A percentile compares a stretch with the other conserved stretches of the same genome.
These are phyloP conservation scores for Crocallis elinguaria DNA, from an alignment of 2,888 invertebrate species.

Conservation along the genomic window DNA sequence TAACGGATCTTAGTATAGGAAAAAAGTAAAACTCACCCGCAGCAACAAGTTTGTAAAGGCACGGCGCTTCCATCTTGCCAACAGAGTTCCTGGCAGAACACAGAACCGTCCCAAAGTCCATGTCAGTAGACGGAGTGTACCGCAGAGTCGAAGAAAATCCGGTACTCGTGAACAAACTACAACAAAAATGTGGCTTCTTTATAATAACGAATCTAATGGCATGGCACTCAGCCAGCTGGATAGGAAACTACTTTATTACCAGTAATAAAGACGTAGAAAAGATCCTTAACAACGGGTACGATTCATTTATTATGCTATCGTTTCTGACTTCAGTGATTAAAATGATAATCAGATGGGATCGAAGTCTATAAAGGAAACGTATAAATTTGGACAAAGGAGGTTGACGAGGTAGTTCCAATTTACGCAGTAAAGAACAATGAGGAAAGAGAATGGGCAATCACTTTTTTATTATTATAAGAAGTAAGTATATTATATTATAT, in stretches of 20 bases:
- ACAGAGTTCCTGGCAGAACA: slow-evolving; percentile 93
- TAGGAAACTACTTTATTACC: slow-evolving; percentile 8
- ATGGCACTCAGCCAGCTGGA: slow-evolving; percentile 13
- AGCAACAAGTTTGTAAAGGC: slow-evolving; percentile 92
- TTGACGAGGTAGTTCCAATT: neutral
- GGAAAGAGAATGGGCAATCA: neutral
- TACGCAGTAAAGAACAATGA: neutral
- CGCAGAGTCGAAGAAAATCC: slow-evolving; percentile 89
- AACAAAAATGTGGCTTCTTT: slow-evolving; percentile 14
- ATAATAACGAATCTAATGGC: slow-evolving; percentile 14
- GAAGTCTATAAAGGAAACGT: slow-evolving; percentile 3
- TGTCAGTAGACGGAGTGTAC: slow-evolving; percentile 92
- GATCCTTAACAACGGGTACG: slow-evolving; percentile 1
- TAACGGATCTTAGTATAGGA: too few species aligned
- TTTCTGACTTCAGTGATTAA: slow-evolving; percentile 2
- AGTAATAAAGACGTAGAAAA: slow-evolving; percentile 6
- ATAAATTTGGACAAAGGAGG: slow-evolving; percentile 5
- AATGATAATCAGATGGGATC: slow-evolving; percentile 15
- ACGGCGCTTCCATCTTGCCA: slow-evolving; percentile 91
- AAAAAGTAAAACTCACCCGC: slow-evolving; percentile 87
- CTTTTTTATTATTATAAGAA: too few species aligned
- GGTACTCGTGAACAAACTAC: slow-evolving; percentile 76
- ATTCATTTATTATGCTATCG: slow-evolving; percentile 9
- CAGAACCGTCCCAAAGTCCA: slow-evolving; percentile 93
- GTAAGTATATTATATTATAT: too few species aligned